phyloP scores from a whole-genome alignment of 2,888 invertebrate genomes.

The Omphaloscelis lunosa region DNA sequence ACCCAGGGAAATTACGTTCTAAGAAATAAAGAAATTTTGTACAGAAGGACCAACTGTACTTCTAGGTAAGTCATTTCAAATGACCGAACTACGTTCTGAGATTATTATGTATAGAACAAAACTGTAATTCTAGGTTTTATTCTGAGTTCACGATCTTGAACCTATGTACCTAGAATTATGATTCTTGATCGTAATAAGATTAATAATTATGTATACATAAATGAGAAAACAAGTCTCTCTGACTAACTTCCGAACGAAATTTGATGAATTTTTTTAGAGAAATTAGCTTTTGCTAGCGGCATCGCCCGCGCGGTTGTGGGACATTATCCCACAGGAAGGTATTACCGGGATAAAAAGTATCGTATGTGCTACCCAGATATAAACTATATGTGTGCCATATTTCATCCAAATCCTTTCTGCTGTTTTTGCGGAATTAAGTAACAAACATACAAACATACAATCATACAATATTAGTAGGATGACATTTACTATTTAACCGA shows the following conservation, averaged over 20 bases:
- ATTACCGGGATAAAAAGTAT: too few relatives aligned
- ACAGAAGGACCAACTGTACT: not conserved
- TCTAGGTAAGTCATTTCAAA: not conserved
- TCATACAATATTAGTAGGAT: too few relatives aligned
- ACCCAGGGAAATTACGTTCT: not conserved
- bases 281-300: too few relatives aligned
- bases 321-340: too few relatives aligned
- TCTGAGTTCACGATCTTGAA: conserved; percentile 32
- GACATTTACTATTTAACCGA: too few relatives aligned
- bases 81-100: not conserved
- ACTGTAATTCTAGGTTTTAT: conserved; percentile 19
- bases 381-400: too few relatives aligned
- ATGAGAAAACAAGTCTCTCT: not conserved
- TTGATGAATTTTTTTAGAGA: not conserved
- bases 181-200: conserved; percentile 3
- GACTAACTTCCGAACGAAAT: too few relatives aligned
- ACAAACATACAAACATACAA: too few relatives aligned
- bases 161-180: conserved; percentile 17
- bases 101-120: not conserved
- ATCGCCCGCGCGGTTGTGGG: too few relatives aligned
- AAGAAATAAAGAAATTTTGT: not conserved
- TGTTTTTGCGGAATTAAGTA: too few relatives aligned
- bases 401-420: too few relatives aligned
- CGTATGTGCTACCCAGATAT: too few relatives aligned
- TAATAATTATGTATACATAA: not conserved